These are phyloP conservation scores for Cotesia chilonis DNA, from an alignment of 1,140 invertebrate genomes.

Conservation along the genomic window DNA sequence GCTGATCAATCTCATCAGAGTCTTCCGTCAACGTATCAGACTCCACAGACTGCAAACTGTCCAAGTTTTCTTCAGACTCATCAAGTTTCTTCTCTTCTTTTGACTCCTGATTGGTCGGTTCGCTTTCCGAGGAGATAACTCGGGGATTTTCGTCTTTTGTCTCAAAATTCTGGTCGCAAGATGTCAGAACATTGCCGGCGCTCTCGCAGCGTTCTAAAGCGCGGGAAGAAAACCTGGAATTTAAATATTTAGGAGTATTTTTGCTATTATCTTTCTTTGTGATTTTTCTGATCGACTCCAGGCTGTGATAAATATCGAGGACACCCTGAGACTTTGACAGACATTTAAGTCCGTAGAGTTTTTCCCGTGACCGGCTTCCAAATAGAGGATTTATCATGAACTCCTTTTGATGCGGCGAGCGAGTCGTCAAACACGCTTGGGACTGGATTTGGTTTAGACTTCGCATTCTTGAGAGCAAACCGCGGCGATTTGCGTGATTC, in stretches of 20 bases:
- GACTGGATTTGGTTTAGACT: constrained; percentile 59
- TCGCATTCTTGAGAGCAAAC: constrained; percentile 56
- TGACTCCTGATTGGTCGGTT: neutral
- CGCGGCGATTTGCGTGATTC: constrained; percentile 51
- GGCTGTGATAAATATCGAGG: constrained; percentile 63
- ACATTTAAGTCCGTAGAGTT: constrained; percentile 66
- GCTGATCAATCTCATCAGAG: constrained; percentile 52
- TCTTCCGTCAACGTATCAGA: constrained; percentile 63
- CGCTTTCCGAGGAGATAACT: neutral
- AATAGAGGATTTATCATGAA: constrained; percentile 45
- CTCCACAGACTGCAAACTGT: constrained; percentile 61
- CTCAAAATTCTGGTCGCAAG: neutral
- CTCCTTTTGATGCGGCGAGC: constrained; percentile 40
- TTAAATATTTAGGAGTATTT: constrained; percentile 54
- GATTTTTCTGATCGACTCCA: constrained; percentile 55
- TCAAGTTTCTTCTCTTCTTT: neutral
- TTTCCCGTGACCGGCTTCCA: constrained; percentile 63
- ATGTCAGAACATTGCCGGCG: neutral
- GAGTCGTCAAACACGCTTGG: constrained; percentile 52
- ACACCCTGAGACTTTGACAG: constrained; percentile 70
- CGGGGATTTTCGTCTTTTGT: neutral
- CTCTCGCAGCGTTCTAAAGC: constrained; percentile 16
- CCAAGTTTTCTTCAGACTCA: constrained; percentile 58
- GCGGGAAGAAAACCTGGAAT: constrained; percentile 45
- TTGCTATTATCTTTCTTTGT: constrained; percentile 50